Evolutionary conservation across 2,113 vertebrate species (phyloP), one percentile per base, ranked within the genome.

Genomic region (Thamnaconus septentrionalis): DNA sequence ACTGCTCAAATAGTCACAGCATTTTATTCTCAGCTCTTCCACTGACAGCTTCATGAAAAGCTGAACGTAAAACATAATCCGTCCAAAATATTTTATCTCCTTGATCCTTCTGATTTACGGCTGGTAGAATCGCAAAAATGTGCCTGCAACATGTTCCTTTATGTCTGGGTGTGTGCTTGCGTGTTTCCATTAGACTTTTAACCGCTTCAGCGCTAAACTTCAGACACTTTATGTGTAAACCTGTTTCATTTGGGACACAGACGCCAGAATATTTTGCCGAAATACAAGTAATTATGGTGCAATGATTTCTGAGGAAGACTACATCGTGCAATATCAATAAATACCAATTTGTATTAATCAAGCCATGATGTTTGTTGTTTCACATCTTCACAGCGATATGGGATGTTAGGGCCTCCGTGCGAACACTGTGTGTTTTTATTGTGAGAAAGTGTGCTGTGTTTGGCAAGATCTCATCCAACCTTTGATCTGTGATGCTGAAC

Each of bases 401-500:
- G 61, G 56, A 10, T 12, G 66, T 57, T 59, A 52, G 51, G 60
- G 52, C 49, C 49, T 67, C 41, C 64, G 10, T 54, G 55, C 54
- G 53, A 44, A 61, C 51, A 31, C 18, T 43, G 53, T 11, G 62
- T 41, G 53, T 64, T 43, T 51, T 48, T 42, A 8, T 53, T 11
- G 41, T 73, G 56, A 63, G 52, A 80, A 79, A 69, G 40, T 53
- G 41, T 53, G 54, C 61, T 46, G 52, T 59, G 66, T 70, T 69
- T 52, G 41, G 3, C 3, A 65, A 52, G 73, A 61, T 73, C 72
- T 68, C 68, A 72, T 59, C 71, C 59, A 40, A 61, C 52, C 60
- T 44, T 56, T 61, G 70, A 66, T 64, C 46, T 61, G 53, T 1
- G 3, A 12, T 46, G 60, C 52, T 61, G 70, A 62, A 66, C 56